These are phyloP conservation scores for Cepaea hortensis DNA, from an alignment of 2,888 invertebrate genomes.

Conservation along the genomic window DNA sequence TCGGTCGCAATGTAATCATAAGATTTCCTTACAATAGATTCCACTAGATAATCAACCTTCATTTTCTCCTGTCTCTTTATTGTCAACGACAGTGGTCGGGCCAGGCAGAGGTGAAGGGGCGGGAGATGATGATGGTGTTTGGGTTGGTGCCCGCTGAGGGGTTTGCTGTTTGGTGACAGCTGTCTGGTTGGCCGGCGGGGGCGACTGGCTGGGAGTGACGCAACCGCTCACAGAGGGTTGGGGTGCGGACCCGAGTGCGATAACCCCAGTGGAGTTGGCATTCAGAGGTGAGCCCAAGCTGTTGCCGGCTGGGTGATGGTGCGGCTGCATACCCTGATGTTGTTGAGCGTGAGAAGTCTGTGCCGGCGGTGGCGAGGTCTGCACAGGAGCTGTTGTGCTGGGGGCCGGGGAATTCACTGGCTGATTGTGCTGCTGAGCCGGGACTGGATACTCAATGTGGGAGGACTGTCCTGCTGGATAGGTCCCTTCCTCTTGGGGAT, in stretches of 20 bases:
- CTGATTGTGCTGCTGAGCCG: conserved; percentile 26
- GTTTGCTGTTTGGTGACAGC: conserved; percentile 27
- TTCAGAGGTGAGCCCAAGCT: conserved; percentile 19
- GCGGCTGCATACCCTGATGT: conserved; percentile 6
- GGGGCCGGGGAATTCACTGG: not conserved
- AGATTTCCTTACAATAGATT: not conserved
- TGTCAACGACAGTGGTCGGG: conserved; percentile 6
- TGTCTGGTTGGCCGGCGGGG: conserved; percentile 27
- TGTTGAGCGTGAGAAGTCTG: conserved; percentile 2
- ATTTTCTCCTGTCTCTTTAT: conserved; percentile 42
- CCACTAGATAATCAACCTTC: not conserved
- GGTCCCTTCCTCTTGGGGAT: conserved; percentile 42
- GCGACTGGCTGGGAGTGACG: conserved; percentile 15
- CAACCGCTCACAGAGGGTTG: not conserved
- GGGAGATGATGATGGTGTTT: conserved; percentile 40
- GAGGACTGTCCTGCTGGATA: conserved; percentile 32
- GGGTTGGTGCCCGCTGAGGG: conserved; percentile 24
- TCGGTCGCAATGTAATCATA: not conserved
- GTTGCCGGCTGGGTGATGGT: not conserved
- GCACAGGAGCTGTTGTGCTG: conserved; percentile 6
- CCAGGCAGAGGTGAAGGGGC: conserved; percentile 38
- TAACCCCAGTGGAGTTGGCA: not conserved
- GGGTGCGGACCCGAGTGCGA: not conserved
- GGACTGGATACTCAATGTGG: conserved; percentile 38
- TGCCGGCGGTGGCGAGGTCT: conserved; percentile 26